Evolutionary conservation across 2,888 invertebrate species (phyloP).

Genomic region (Deladenus siricidicola): DNA sequence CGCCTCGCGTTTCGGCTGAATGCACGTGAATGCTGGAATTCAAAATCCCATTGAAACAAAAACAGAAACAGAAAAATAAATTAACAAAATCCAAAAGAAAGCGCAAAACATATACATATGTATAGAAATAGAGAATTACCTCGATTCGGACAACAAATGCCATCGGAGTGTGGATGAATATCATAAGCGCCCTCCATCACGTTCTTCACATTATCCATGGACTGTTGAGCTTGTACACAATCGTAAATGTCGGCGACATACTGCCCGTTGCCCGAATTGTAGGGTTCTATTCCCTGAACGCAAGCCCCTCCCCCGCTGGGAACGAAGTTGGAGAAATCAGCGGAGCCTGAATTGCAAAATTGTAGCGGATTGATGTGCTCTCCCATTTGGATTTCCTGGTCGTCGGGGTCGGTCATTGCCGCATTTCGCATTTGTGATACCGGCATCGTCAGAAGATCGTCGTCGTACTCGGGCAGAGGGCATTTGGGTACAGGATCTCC

Average conservation of each 20-base stretch:
- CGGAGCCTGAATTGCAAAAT: constrained; percentile 45
- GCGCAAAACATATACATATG: neutral
- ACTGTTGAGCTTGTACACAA: constrained; percentile 42
- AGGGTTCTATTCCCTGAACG: constrained; percentile 34
- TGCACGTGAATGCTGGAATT: constrained; percentile 48
- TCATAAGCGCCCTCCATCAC: constrained; percentile 49
- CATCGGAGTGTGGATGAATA: constrained; percentile 46
- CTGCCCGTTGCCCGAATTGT: constrained; percentile 40
- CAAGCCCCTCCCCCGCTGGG: constrained; percentile 46
- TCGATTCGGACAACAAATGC: constrained; percentile 51
- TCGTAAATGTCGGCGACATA: constrained; percentile 51
- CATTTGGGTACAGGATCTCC: constrained; percentile 48
- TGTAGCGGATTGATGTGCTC: constrained; percentile 52
- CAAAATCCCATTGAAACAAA: neutral
- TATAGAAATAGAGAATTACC: constrained; percentile 25
- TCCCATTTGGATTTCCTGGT: constrained; percentile 50
- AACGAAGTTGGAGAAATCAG: constrained; percentile 49
- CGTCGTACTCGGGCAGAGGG: constrained; percentile 47
- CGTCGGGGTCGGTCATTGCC: constrained; percentile 53
- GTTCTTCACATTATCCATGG: constrained; percentile 49
- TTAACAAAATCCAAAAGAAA: neutral
- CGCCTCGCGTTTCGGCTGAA: constrained; percentile 51
- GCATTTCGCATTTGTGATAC: constrained; percentile 51
- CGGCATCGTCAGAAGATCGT: constrained; percentile 51
- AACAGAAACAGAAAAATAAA: neutral